These are phyloP conservation scores for Watsonalla cultraria DNA, from an alignment of 2,888 invertebrate genomes.

Conservation along the genomic window DNA sequence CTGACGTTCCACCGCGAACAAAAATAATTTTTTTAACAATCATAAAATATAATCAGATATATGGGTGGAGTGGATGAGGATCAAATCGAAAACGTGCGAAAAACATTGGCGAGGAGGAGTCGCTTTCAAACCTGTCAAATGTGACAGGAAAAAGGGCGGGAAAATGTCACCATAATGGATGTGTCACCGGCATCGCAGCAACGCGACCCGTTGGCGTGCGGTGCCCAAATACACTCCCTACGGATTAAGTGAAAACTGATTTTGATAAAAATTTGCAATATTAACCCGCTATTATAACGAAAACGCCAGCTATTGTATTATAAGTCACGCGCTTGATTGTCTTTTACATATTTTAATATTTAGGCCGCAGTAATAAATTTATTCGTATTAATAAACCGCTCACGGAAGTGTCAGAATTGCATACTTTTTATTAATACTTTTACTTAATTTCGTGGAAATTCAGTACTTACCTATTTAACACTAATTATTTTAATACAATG, in stretches of 20 bases:
- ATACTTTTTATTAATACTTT: too few relatives aligned
- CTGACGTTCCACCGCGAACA: not conserved
- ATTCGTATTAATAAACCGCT: too few relatives aligned
- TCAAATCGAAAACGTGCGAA: conserved; percentile 29
- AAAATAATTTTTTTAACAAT: conserved; percentile 25
- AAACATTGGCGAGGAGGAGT: conserved; percentile 70
- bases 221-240: conserved; percentile 52
- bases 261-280: conserved; percentile 40
- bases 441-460: too few relatives aligned
- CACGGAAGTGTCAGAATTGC: too few relatives aligned
- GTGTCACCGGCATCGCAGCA: conserved; percentile 71
- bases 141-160: conserved; percentile 76
- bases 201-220: conserved; percentile 59
- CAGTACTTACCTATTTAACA: too few relatives aligned
- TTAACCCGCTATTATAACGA: not conserved
- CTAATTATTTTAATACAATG: too few relatives aligned
- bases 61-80: conserved; percentile 41
- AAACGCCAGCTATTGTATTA: too few relatives aligned
- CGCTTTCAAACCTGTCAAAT: conserved; percentile 75
- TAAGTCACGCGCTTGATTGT: too few relatives aligned
- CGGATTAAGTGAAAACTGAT: conserved; percentile 57
- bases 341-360: too few relatives aligned
- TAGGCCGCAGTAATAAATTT: too few relatives aligned
- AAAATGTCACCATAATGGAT: conserved; percentile 76
- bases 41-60: conserved; percentile 35